Evolutionary conservation across 2,113 vertebrate genomes (phyloP), one percentile per base, ranked within the genome.

Genomic region (Coturnix japonica): DNA sequence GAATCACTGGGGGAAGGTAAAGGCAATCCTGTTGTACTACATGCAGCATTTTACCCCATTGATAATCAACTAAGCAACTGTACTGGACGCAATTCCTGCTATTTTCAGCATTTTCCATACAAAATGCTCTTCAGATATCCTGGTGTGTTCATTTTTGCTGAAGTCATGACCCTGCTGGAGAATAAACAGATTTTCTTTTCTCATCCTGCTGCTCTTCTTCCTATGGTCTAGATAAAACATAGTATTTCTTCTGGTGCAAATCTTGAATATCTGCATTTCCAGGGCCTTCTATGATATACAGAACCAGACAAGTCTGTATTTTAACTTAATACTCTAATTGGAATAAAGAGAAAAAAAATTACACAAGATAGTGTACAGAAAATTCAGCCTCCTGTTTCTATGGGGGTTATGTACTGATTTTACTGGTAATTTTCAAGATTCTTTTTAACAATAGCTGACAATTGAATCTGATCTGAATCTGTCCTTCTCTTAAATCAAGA

Each of bases 401-500:
- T 74, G 39, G n/a, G 25, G 7, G 26, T 28, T 80, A 13, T 54
- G 18, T 41, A 25, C 61, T 88, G 73, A 44, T 73, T 91, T 82
- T 51, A 39, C 54, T 63, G 33, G 30, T 79, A 46, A 28, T 76
- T 43, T 54, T 18, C 53, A 63, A 77, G 39, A 47, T 51, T 80
- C 26, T 74, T 80, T 80, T 59, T 78, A 74, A 74, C 56, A 85
- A 30, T 28, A 90, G 43, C 65, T 83, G 76, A 77, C 28, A 60
- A 63, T 3, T 89, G 44, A 87, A 78, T 74, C 51, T 67, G 64
- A 66, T 86, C 37, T 60, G 56, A 41, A 41, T 76, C 13, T 35
- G 71, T 89, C 43, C 26, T 82, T 13, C 51, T 80, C 43, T 41
- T 89, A 93, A 93, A 87, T 73, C 46, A 91, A 76, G 43, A 75